Percentiles rank a stretch among this genome's conserved stretches.
These are phyloP conservation scores for Trichopoda pennipes DNA, from an alignment of 2,888 invertebrate genomes.

Conservation along the genomic window DNA sequence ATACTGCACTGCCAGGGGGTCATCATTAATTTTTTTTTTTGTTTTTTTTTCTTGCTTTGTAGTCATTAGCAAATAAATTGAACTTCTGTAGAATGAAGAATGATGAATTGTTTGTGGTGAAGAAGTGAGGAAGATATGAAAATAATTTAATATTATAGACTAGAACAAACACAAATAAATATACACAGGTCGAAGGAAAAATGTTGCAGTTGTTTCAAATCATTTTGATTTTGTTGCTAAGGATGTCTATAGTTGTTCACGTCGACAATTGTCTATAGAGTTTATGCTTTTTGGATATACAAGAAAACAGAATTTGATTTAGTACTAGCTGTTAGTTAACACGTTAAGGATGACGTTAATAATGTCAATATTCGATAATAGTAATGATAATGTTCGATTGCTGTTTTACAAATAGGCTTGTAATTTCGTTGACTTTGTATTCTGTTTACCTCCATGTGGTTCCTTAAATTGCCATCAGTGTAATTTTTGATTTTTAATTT, in stretches of 20 bases:
- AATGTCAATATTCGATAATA: constrained; percentile 18
- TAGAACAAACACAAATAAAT: constrained; percentile 53
- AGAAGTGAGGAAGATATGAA: not conserved
- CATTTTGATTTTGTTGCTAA: not conserved
- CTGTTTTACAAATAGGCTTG: constrained; percentile 32
- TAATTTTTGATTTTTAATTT: constrained; percentile 36
- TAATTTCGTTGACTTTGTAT: constrained; percentile 18
- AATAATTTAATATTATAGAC: constrained; percentile 36
- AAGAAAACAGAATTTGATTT: constrained; percentile 13
- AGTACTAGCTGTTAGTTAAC: not conserved
- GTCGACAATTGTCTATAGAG: no score
- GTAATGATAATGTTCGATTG: constrained; percentile 7
- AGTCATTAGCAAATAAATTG: constrained; percentile 65
- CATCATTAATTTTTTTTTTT: constrained; percentile 27
- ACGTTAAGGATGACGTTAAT: constrained; percentile 27
- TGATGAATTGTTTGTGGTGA: constrained; percentile 25
- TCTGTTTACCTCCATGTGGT: constrained; percentile 14
- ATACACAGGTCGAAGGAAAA: constrained; percentile 36
- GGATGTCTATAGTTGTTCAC: constrained; percentile 21
- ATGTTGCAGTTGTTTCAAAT: not conserved
- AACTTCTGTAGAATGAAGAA: constrained; percentile 48
- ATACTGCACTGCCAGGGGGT: constrained; percentile 55
- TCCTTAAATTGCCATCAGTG: not conserved
- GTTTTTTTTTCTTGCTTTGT: constrained; percentile 31
- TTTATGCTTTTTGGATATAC: constrained; percentile 62